Conservation (phyloP, 2,888 invertebrate genomes). For the Periphyllus acericola region DNA sequence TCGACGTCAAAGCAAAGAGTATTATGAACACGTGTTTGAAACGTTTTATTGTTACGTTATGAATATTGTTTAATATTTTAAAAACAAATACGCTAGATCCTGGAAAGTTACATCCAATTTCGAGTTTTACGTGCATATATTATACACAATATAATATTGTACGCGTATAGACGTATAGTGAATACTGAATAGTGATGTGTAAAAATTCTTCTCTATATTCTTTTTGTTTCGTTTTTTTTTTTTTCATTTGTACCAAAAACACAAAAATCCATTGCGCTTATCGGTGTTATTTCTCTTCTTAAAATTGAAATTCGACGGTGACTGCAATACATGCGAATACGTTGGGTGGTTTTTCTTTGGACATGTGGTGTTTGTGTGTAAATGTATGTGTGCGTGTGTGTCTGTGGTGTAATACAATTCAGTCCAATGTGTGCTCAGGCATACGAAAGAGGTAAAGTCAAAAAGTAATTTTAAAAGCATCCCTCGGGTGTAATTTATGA, state of each 20-base stretch:
- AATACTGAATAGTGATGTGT: too few relatives aligned
- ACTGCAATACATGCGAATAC: background rate
- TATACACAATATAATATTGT: too few relatives aligned
- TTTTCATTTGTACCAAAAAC: background rate
- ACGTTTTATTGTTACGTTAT: background rate
- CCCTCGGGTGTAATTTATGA: constrained; percentile 25
- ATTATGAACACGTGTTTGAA: background rate
- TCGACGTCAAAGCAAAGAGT: background rate
- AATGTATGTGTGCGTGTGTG: background rate
- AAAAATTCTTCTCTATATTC: background rate
- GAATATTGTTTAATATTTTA: background rate
- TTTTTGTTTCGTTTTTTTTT: background rate
- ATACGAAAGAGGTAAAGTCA: background rate
- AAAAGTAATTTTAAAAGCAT: constrained; percentile 32
- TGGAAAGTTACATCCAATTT: too few relatives aligned
- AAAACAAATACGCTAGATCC: background rate
- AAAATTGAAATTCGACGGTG: background rate
- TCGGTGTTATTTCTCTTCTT: background rate
- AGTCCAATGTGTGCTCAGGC: background rate
- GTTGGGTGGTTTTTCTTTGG: too few relatives aligned
- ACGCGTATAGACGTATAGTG: background rate
- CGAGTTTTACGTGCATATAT: too few relatives aligned
- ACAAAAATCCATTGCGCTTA: background rate
- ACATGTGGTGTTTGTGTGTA: background rate
- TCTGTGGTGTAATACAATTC: background rate